Conservation (phyloP, 2,113 vertebrate genomes). For the Phyllostomus discolor region DNA sequence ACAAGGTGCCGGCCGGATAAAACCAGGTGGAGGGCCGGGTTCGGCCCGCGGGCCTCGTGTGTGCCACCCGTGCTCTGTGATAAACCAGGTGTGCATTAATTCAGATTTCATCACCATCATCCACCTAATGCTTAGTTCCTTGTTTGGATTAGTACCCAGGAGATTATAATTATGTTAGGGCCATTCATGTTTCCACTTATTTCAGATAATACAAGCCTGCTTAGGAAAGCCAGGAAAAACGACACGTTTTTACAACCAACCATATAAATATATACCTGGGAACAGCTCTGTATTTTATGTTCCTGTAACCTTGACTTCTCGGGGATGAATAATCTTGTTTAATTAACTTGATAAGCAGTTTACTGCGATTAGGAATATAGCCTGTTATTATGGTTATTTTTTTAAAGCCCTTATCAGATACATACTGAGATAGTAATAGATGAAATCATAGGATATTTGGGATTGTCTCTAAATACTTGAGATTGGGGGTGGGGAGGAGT, state of each 20-base stretch:
- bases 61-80: not conserved
- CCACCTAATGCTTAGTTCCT: not conserved
- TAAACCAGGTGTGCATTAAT: not conserved
- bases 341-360: not conserved
- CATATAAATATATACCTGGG: not conserved
- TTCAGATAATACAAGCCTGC: not conserved
- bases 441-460: not conserved
- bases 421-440: not conserved
- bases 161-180: not conserved
- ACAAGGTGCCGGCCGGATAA: too few species aligned
- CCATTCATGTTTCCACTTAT: not conserved
- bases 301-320: not conserved
- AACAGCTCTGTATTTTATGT: not conserved
- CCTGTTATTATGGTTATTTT: not conserved
- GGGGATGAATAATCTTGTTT: not conserved
- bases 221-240: not conserved
- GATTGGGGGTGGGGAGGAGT: not conserved
- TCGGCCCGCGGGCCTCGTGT: too few species aligned
- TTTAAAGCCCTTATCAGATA: not conserved
- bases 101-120: not conserved
- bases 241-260: not conserved
- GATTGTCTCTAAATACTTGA: not conserved
- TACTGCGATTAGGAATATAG: not conserved
- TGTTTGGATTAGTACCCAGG: not conserved
- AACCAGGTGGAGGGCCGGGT: too few species aligned